phyloP scores from a whole-genome alignment of 2,113 vertebrate species.

The Paraplagusia blochii region DNA sequence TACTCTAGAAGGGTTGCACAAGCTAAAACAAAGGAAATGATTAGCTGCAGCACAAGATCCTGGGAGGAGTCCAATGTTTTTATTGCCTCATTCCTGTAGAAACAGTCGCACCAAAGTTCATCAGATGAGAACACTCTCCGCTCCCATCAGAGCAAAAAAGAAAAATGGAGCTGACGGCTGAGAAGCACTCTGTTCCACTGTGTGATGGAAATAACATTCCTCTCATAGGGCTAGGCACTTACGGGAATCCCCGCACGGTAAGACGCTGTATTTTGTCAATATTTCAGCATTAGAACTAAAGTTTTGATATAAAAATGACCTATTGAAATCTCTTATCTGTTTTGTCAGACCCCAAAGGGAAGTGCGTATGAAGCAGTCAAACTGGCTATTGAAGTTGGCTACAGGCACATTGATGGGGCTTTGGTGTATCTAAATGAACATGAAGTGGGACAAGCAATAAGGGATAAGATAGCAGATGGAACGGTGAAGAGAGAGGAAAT shows the following conservation, averaged over 20 bases:
- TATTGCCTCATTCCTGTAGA: too few species aligned
- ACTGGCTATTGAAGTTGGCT: conserved; percentile 84
- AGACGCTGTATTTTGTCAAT: conserved; percentile 32
- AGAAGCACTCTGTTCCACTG: conserved; percentile 76
- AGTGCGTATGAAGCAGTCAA: conserved; percentile 77
- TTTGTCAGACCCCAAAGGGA: conserved; percentile 77
- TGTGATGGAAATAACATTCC: conserved; percentile 85
- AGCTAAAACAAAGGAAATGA: too few species aligned
- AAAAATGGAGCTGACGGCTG: conserved; percentile 55
- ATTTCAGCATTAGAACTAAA: background rate
- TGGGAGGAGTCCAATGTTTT: too few species aligned
- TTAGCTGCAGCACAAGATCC: too few species aligned
- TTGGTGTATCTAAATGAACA: conserved; percentile 85
- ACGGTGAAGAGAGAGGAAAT: conserved; percentile 86
- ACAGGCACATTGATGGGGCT: conserved; percentile 89
- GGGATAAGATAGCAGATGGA: conserved; percentile 86
- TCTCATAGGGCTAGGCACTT: conserved; percentile 86
- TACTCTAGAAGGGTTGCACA: too few species aligned
- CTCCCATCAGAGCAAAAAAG: conserved; percentile 20
- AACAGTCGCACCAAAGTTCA: too few species aligned
- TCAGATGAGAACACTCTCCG: too few species aligned
- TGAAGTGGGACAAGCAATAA: conserved; percentile 88
- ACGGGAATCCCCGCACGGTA: conserved; percentile 75
- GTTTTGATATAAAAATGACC: background rate
- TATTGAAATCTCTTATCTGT: background rate